Evolutionary conservation across 2,888 invertebrate species (phyloP).

Genomic region (Drosophila atripex): DNA sequence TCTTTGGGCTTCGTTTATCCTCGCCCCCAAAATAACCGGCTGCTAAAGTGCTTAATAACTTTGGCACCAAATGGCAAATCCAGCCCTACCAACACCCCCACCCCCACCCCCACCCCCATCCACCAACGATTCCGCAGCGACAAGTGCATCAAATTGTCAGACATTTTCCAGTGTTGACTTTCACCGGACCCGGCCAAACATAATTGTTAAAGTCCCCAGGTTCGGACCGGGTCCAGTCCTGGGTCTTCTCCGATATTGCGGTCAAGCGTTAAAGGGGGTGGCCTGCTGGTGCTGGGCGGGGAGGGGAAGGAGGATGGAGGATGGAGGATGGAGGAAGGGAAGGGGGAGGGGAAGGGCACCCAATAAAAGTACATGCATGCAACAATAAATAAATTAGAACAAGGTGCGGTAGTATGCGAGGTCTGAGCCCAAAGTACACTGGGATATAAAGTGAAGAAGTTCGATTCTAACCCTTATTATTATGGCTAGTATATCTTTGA

Average conservation of each 20-base stretch:
- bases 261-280: slow-evolving; percentile 10
- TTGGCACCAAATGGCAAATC: slow-evolving; percentile 68
- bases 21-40: slow-evolving; percentile 12
- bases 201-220: slow-evolving; percentile 70
- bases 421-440: slow-evolving; percentile 23
- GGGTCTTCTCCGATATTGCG: slow-evolving; percentile 30
- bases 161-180: slow-evolving; percentile 64
- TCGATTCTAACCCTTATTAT: no score
- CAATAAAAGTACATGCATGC: slow-evolving; percentile 75
- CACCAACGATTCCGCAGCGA: slow-evolving; percentile 19
- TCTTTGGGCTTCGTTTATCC: slow-evolving; percentile 7
- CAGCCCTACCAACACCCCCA: slow-evolving; percentile 1
- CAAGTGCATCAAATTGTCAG: slow-evolving; percentile 76
- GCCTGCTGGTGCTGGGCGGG: slow-evolving; percentile 15
- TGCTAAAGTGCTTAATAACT: slow-evolving; percentile 68
- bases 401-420: slow-evolving; percentile 58
- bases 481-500: no score
- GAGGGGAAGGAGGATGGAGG: no score
- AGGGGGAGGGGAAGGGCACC: no score
- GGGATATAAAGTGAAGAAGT: background rate
- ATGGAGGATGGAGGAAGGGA: no score
- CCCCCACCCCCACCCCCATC: background rate
- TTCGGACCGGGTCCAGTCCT: background rate
- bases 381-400: slow-evolving; percentile 76
- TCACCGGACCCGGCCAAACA: slow-evolving; percentile 64